Percentiles rank a stretch among this genome's conserved stretches.
These are phyloP conservation scores for Dallia pectoralis DNA, from an alignment of 2,797 vertebrate genomes.

Conservation along the genomic window DNA sequence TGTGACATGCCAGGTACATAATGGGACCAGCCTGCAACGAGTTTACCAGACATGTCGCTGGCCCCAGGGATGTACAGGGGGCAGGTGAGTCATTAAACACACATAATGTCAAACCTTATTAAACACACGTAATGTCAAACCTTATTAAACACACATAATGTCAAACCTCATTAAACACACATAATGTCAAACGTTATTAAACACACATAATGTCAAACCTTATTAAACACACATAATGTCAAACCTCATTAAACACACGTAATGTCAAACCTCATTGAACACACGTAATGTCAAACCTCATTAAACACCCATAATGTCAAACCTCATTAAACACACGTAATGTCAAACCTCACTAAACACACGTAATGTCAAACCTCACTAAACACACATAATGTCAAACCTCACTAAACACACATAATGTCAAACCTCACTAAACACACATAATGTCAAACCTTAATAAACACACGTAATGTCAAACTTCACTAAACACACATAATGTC, in stretches of 20 bases:
- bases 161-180: too few species aligned
- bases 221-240: too few species aligned
- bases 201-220: neutral
- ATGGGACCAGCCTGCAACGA: constrained; percentile 89
- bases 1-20: constrained; percentile 90
- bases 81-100: constrained; percentile 76
- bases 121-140: too few species aligned
- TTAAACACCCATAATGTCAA: too few species aligned
- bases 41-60: constrained; percentile 93
- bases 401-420: neutral
- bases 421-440: neutral
- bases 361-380: too few species aligned
- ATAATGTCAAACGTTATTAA: too few species aligned
- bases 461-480: too few species aligned
- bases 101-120: neutral
- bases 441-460: neutral
- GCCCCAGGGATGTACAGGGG: constrained; percentile 86
- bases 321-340: neutral
- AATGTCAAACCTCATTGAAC: neutral
- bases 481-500: too few species aligned
- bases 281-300: too few species aligned
- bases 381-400: too few species aligned
- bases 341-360: neutral
- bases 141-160: neutral
- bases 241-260: neutral